A percentile compares a stretch with the other conserved stretches of the same genome.
Evolutionary conservation across 1,140 invertebrate genomes (phyloP).

Genomic region (Antheraea mylitta): DNA sequence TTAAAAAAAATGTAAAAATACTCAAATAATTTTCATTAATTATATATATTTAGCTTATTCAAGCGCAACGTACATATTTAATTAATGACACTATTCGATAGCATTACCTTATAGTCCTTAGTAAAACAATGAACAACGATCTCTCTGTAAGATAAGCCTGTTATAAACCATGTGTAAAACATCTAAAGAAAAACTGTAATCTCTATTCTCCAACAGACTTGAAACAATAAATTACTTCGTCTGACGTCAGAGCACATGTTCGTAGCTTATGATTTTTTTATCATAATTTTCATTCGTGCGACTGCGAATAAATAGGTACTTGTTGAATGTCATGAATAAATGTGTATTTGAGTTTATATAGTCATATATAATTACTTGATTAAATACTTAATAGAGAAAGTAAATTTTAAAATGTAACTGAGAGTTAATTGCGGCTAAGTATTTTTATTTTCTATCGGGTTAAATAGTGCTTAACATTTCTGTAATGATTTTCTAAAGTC

Average conservation of each 20-base stretch:
- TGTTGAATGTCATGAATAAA: background rate
- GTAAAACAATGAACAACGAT: background rate
- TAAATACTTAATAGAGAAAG: no score
- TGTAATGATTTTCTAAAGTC: no score
- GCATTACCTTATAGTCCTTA: background rate
- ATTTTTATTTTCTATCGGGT: no score
- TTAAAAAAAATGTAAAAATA: no score
- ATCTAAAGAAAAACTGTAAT: background rate
- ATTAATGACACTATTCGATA: no score
- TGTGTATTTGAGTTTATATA: background rate
- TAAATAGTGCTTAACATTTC: no score
- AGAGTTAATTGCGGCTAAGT: no score
- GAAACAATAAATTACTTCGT: conserved; percentile 1
- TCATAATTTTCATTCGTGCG: background rate
- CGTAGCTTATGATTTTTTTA: background rate
- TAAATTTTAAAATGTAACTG: no score
- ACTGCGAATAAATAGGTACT: background rate
- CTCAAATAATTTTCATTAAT: no score
- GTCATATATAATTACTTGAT: no score
- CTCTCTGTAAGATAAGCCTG: background rate
- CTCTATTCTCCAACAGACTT: background rate
- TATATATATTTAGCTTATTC: no score
- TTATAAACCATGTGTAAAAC: background rate
- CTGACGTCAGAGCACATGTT: background rate
- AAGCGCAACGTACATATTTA: no score